Evolutionary conservation across 2,113 vertebrate genomes (phyloP).

Genomic region (Trochalopteron elliotii): DNA sequence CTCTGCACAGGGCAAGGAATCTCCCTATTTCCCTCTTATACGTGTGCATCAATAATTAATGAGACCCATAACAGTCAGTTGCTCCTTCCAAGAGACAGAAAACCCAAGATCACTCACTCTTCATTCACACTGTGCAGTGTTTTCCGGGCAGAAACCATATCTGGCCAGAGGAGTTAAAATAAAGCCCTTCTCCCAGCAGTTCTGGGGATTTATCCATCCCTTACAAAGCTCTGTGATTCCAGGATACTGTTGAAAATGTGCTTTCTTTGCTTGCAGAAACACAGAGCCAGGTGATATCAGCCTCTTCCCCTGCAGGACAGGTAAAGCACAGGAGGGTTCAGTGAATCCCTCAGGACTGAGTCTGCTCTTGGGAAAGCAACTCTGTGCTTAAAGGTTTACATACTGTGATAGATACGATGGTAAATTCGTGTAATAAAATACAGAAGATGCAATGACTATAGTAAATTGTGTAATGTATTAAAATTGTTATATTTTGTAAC

Average conservation of each 20-base stretch:
- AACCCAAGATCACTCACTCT: not conserved
- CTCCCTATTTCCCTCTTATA: not conserved
- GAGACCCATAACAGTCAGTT: not conserved
- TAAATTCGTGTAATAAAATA: too few relatives aligned
- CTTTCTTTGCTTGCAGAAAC: not conserved
- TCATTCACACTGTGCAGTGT: not conserved
- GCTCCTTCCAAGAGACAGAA: not conserved
- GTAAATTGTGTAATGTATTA: too few relatives aligned
- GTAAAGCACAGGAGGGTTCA: not conserved
- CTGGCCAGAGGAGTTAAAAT: not conserved
- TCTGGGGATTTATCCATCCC: not conserved
- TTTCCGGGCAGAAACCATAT: not conserved
- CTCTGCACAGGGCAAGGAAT: not conserved
- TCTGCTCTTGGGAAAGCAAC: not conserved
- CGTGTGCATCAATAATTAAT: not conserved
- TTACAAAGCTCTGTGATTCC: not conserved
- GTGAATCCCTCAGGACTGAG: not conserved
- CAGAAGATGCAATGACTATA: too few relatives aligned
- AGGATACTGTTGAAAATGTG: not conserved
- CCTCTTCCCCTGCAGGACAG: not conserved
- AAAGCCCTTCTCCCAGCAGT: not conserved
- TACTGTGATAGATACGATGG: too few relatives aligned
- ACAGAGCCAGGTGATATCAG: not conserved
- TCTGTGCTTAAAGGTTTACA: not conserved
- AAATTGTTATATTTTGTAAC: too few relatives aligned